Percentiles rank a stretch among this genome's conserved stretches.
Evolutionary conservation across 1,140 invertebrate species (phyloP).

Genomic region (Calephelis nemesis): DNA sequence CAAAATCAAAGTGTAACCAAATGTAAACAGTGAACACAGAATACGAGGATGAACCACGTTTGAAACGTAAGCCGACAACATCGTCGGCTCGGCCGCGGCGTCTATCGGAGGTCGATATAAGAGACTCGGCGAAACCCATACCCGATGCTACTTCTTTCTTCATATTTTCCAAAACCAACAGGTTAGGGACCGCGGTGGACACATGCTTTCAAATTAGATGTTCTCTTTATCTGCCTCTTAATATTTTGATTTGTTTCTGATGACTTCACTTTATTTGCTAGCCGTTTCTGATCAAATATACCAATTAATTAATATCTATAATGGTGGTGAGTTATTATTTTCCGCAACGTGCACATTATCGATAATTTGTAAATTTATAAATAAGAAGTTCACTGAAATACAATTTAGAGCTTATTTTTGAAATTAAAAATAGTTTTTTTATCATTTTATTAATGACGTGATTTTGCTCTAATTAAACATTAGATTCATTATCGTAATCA

Average conservation of each 20-base stretch:
- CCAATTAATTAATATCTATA: too few species aligned
- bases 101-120: constrained; percentile 93
- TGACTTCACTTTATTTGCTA: constrained; percentile 27
- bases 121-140: constrained; percentile 94
- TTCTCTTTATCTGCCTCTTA: constrained; percentile 47
- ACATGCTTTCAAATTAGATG: constrained; percentile 53
- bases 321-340: too few species aligned
- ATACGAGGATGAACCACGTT: constrained; percentile 63
- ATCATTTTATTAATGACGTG: too few species aligned
- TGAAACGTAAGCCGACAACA: constrained; percentile 71
- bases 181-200: constrained; percentile 80
- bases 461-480: too few species aligned
- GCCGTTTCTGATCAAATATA: neutral
- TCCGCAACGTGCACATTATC: too few species aligned
- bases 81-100: constrained; percentile 89
- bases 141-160: constrained; percentile 96
- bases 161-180: constrained; percentile 96
- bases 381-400: too few species aligned
- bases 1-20: constrained; percentile 45
- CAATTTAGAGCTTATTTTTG: too few species aligned
- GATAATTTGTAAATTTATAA: too few species aligned
- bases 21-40: constrained; percentile 70
- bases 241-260: constrained; percentile 42
- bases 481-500: too few species aligned
- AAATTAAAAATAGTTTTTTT: too few species aligned